Evolutionary conservation across 37 sponge, comb jelly and placozoan genomes (phyloP), one percentile per base, ranked within the genome.

Genomic region (Halichondria panicea): DNA sequence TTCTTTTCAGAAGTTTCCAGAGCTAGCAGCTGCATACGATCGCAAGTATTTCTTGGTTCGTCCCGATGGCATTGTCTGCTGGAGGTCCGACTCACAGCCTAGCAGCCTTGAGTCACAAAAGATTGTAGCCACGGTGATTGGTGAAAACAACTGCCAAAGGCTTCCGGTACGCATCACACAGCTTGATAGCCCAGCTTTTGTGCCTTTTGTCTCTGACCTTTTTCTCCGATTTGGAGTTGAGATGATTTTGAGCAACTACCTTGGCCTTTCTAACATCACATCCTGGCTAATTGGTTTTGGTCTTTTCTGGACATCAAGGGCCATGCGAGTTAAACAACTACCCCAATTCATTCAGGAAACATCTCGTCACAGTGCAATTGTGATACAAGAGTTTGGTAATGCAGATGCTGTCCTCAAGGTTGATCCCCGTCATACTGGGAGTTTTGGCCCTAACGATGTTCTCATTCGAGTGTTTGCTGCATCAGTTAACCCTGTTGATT

Each of bases 1-100:
- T 13, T 30, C 50, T 19, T 75, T 54, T 59, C 72, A 76, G 1
- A 42, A 44, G 5, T 54, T 71, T 22, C 66, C 91, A 8, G 81
- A 90, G 53, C 54, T 90, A 4, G 28, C 66, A 32, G 44, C 40
- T 41, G 19, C 72, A 2, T 92, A 87, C 67, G 61, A 74, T 63
- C 78, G 79, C 45, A 78, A 84, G 35, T 92, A 81, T 54, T 92
- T 88, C 64, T 63, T 92, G 30, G 64, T 92, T 28, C 88, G 93
- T 35, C 88, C 93, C 7, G 93, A 92, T 58, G 84, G 88, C 15
- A 67, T 84, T 43, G 80, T 92, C 15, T 48, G 74, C 30, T 92
- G 93, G 93, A 53, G 93, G 31, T 81, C 82, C 19, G 68, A 88
- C 66, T 80, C 33, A 32, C 85, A 88, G 63, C 88, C 93, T 12